Base-by-base conservation (phyloP, 2,113 vertebrate species). In the Cepphus grylle region DNA sequence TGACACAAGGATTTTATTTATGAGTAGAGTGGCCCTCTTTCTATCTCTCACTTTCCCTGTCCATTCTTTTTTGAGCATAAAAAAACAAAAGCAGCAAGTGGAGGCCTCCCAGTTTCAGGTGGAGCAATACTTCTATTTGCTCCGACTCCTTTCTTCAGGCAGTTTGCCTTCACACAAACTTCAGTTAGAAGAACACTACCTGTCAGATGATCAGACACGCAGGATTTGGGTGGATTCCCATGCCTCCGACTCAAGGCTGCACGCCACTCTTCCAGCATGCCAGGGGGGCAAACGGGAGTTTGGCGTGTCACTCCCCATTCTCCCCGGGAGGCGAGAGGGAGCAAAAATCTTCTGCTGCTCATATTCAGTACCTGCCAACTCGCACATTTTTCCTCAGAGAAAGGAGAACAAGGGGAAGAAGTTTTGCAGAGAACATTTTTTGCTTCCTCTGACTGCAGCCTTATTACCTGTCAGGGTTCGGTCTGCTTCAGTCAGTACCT, bases 181-280 rank as follows among this genome's bases (percentile, higher is more conserved):
- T 42, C 34, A 74, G 1, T 9, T 7, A n/a, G 43, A 7, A 49
- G 1, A 86, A 36, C 29, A 3, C 23, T 2, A 6, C 0, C 0
- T 18, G 15, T 8, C 66, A 61, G 63, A 22, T 2, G 42, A 61
- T 19, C 43, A 43, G 36, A 16, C 17, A 9, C 2, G 18, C 21
- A 59, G 71, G 49, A 25, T 34, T 50, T 34, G 59, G 78, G 78
- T 15, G 36, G 63, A 21, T 43, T 81, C 36, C 52, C 53, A 45
- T 2, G 25, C 36, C 59, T 27, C 23, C 9, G 30, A 49, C 63
- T 65, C 43, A 34, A 34, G 17, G 16, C 42, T 42, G 49, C n/a
- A 59, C 30, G 34, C 13, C 38, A 15, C 36, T 58, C 15, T 67
- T 45, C 17, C 65, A 71, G 65, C n/a, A 69, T 56, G 36, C 25